Percentiles rank a stretch among this genome's conserved stretches.
Evolutionary conservation across 1,140 invertebrate species (phyloP).

Genomic region (Eumeta japonica): DNA sequence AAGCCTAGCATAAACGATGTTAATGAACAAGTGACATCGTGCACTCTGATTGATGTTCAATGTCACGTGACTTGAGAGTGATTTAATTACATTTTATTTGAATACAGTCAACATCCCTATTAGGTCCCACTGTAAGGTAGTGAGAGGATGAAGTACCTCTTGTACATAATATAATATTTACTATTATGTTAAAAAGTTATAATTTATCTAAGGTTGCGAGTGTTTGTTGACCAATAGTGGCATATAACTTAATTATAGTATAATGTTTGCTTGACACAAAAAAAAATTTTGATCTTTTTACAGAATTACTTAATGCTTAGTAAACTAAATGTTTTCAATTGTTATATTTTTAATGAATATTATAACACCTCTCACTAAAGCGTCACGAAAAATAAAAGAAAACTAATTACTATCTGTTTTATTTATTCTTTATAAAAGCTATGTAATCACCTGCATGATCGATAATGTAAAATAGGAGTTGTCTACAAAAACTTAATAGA

Average conservation of each 20-base stretch:
- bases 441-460: too few species aligned
- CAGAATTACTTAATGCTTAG: slow-evolving; percentile 31
- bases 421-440: too few species aligned
- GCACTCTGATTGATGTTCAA: too few species aligned
- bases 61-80: too few species aligned
- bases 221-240: slow-evolving; percentile 51
- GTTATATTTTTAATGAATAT: slow-evolving; percentile 35
- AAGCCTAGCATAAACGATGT: too few species aligned
- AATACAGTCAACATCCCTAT: too few species aligned
- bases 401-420: too few species aligned
- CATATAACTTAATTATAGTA: slow-evolving; percentile 29
- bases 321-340: slow-evolving; percentile 37
- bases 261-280: slow-evolving; percentile 34
- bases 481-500: too few species aligned
- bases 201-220: slow-evolving; percentile 39
- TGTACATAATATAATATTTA: slow-evolving; percentile 27
- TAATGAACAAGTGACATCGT: too few species aligned
- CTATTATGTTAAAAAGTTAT: slow-evolving; percentile 37
- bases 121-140: too few species aligned
- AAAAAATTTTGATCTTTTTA: slow-evolving; percentile 25
- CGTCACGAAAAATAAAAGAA: slow-evolving; percentile 38
- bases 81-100: too few species aligned
- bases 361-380: slow-evolving; percentile 39
- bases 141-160: slow-evolving; percentile 16
- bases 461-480: too few species aligned